These are phyloP conservation scores for Nasonia giraulti DNA, from an alignment of 1,140 invertebrate genomes.

Conservation along the genomic window DNA sequence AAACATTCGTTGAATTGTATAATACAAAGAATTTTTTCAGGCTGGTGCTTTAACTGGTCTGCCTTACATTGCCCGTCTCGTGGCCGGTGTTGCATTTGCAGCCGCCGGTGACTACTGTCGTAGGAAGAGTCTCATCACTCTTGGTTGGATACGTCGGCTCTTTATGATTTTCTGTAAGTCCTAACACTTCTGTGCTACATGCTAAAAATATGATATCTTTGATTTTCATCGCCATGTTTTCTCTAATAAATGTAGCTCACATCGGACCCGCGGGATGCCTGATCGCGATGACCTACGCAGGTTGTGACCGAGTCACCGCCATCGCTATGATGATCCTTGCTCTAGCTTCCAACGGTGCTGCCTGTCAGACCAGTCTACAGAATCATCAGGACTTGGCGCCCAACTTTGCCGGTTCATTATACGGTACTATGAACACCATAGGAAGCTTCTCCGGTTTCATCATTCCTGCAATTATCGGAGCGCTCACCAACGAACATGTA, in stretches of 20 bases:
- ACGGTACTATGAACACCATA: slow-evolving; percentile 84
- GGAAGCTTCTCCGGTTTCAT: slow-evolving; percentile 85
- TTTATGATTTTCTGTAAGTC: slow-evolving; percentile 82
- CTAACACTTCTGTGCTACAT: not conserved
- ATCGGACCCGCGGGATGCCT: slow-evolving; percentile 81
- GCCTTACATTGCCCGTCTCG: slow-evolving; percentile 80
- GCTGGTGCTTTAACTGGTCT: slow-evolving; percentile 81
- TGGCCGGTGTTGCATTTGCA: slow-evolving; percentile 80
- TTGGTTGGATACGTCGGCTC: slow-evolving; percentile 81
- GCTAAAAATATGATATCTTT: not conserved
- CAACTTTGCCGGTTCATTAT: slow-evolving; percentile 86
- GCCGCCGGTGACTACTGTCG: slow-evolving; percentile 79
- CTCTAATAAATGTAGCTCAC: slow-evolving; percentile 75
- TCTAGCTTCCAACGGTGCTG: slow-evolving; percentile 87
- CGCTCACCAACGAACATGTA: slow-evolving; percentile 80
- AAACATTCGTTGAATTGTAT: not conserved
- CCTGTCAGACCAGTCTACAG: slow-evolving; percentile 86
- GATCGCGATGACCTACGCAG: slow-evolving; percentile 79
- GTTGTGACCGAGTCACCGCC: slow-evolving; percentile 78
- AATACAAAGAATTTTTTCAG: slow-evolving; percentile 13
- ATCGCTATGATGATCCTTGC: slow-evolving; percentile 83
- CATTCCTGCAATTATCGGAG: slow-evolving; percentile 81
- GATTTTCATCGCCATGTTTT: not conserved
- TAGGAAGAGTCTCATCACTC: slow-evolving; percentile 75
- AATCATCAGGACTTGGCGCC: slow-evolving; percentile 90